Evolutionary conservation across 2,888 invertebrate species (phyloP).

Genomic region (Cecidostiba fungosa): DNA sequence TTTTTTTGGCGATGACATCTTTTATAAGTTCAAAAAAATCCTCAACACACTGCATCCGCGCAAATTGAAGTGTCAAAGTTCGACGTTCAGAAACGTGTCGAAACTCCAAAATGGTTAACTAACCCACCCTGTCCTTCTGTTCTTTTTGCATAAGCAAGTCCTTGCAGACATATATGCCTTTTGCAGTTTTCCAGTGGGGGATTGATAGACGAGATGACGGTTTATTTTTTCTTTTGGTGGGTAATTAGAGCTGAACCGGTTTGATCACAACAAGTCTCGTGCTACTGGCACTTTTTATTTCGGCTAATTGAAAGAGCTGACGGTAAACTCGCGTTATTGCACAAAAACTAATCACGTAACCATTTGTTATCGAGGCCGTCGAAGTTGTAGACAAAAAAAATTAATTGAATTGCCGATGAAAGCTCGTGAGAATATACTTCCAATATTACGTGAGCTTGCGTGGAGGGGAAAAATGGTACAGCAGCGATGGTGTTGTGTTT

Average conservation of each 20-base stretch:
- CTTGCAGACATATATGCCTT: neutral
- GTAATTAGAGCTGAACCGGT: too few relatives aligned
- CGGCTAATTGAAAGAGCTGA: neutral
- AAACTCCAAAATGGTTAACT: conserved; percentile 44
- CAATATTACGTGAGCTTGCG: neutral
- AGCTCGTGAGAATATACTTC: conserved; percentile 20
- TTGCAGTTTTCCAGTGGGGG: neutral
- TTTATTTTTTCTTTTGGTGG: neutral
- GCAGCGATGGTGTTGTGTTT: neutral
- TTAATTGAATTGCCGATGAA: conserved; percentile 38
- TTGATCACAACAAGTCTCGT: too few relatives aligned
- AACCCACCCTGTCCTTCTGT: neutral
- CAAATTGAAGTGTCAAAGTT: conserved; percentile 60
- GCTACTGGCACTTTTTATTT: too few relatives aligned
- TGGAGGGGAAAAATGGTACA: too few relatives aligned
- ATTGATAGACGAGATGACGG: neutral
- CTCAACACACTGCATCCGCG: too few relatives aligned
- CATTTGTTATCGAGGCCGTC: too few relatives aligned
- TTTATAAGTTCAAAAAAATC: neutral
- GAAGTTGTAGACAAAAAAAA: conserved; percentile 4
- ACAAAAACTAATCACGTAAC: too few relatives aligned
- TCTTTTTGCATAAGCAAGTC: neutral
- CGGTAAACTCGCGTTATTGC: neutral
- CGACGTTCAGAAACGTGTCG: conserved; percentile 37
- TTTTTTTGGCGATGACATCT: too few relatives aligned